Base-by-base conservation (phyloP, 2,888 invertebrate genomes). In the Chrysodeixis includens region DNA sequence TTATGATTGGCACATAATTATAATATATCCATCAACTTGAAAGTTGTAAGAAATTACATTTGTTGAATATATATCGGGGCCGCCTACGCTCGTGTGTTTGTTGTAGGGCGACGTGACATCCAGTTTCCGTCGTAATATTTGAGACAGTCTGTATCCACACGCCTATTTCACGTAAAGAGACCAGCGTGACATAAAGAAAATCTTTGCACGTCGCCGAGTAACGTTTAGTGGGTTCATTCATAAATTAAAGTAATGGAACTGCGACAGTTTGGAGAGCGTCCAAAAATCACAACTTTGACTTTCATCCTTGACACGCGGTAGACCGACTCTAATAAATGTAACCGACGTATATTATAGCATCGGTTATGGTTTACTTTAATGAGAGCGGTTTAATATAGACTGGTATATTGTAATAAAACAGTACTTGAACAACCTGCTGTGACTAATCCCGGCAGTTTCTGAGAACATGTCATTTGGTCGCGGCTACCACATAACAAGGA, bases 281-380 rank as follows among this genome's bases (percentile, higher is more conserved):
- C 90, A 89, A 89, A 86, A 81, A 85, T 74, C 81, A 87, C 86
- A 81, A 83, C 81, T 86, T 86, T 83, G 86, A 86, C 83, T 88
- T 86, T 81, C 81, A 87, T 88, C 88, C 88, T 89, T 89, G 90
- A 89, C 88, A 86, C 75, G 81, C 70, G 79, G 82, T 81, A 71
- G 83, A 81, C 80, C 71, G 80, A 79, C n/a, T 58, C 32, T 57
- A 63, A 60, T 56, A 52, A 53, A 52, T 44, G 30, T 49, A 53
- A 53, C 52, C 52, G 83, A 82, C 83, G 78, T 77, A 73, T 26
- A 26, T 26, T 26, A 26, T 44, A 71, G 35, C 53, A 52, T 71
- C 56, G 51, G 66, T 61, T 81, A 73, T 70, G 60, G 70, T 76
- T 68, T 69, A 64, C 62, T 72, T 57, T 69, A 70, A 56, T 53